These are phyloP conservation scores for Smithornis capensis DNA, from an alignment of 2,113 vertebrate species.

Conservation along the genomic window DNA sequence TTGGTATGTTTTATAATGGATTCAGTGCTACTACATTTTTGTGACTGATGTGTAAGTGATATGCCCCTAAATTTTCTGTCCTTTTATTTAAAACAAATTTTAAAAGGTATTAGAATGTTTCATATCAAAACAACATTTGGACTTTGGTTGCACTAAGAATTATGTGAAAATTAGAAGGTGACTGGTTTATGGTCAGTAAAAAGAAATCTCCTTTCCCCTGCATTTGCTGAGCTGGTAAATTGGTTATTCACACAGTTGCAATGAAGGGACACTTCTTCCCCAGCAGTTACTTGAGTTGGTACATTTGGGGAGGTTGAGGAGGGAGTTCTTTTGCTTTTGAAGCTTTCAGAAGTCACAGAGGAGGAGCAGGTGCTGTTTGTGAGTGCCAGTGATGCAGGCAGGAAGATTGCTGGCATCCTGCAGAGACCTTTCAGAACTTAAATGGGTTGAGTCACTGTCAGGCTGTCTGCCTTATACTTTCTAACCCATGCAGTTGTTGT, in stretches of 20 bases:
- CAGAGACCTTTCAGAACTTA: conserved; percentile 37
- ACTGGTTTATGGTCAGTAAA: background rate
- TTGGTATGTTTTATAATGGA: background rate
- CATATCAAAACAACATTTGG: background rate
- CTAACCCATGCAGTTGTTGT: conserved; percentile 24
- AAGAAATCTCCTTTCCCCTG: background rate
- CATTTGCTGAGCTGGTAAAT: background rate
- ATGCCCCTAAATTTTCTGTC: background rate
- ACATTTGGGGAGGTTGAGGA: background rate
- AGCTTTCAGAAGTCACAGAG: background rate
- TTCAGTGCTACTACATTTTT: background rate
- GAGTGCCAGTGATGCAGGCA: background rate
- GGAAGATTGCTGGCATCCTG: conserved; percentile 10
- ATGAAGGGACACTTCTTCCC: background rate
- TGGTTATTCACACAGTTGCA: background rate
- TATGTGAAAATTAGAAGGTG: background rate
- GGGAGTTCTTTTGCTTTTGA: background rate
- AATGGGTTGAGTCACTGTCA: conserved; percentile 49
- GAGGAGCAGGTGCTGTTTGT: conserved; percentile 30
- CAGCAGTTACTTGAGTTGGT: background rate
- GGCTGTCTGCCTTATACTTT: conserved; percentile 5
- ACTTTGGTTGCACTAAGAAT: background rate
- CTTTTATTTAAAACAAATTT: background rate
- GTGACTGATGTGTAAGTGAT: background rate
- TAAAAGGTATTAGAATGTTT: background rate